phyloP scores from a whole-genome alignment of 1,140 invertebrate species.

The Caligus rogercresseyi region DNA sequence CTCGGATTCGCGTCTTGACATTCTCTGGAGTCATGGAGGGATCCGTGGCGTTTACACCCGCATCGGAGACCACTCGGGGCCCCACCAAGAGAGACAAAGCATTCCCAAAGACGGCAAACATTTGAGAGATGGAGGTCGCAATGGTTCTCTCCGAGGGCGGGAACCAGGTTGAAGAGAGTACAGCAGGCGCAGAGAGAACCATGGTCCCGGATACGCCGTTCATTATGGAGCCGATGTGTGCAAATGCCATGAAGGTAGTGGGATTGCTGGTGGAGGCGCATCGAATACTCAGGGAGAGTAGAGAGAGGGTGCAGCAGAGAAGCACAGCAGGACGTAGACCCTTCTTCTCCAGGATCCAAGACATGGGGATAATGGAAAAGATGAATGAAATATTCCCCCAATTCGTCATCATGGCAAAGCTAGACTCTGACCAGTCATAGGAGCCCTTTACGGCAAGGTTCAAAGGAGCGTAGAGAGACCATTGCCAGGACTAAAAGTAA shows the following conservation, averaged over 20 bases:
- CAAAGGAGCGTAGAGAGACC: constrained; percentile 39
- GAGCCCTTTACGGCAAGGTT: constrained; percentile 30
- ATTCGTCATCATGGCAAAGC: constrained; percentile 34
- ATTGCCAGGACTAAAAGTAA: constrained; percentile 22
- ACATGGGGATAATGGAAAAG: constrained; percentile 30
- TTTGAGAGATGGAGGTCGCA: constrained; percentile 21
- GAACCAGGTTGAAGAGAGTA: constrained; percentile 29
- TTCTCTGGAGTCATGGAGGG: background rate
- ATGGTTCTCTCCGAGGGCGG: constrained; percentile 28
- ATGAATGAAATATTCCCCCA: constrained; percentile 37
- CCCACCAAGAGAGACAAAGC: background rate
- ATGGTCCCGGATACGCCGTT: constrained; percentile 29
- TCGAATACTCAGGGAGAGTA: constrained; percentile 24
- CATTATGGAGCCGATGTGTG: constrained; percentile 24
- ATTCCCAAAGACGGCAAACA: constrained; percentile 17
- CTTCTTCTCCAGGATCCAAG: constrained; percentile 29
- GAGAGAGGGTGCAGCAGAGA: constrained; percentile 23
- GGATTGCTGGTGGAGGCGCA: constrained; percentile 24
- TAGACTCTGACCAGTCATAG: constrained; percentile 32
- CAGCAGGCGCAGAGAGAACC: constrained; percentile 26
- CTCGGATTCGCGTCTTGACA: background rate
- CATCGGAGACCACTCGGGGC: background rate
- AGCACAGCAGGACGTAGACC: constrained; percentile 26
- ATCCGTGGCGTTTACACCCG: background rate
- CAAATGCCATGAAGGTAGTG: constrained; percentile 11